Base-by-base conservation (phyloP, 2,888 invertebrate species). In the Polymixis lichenea region DNA sequence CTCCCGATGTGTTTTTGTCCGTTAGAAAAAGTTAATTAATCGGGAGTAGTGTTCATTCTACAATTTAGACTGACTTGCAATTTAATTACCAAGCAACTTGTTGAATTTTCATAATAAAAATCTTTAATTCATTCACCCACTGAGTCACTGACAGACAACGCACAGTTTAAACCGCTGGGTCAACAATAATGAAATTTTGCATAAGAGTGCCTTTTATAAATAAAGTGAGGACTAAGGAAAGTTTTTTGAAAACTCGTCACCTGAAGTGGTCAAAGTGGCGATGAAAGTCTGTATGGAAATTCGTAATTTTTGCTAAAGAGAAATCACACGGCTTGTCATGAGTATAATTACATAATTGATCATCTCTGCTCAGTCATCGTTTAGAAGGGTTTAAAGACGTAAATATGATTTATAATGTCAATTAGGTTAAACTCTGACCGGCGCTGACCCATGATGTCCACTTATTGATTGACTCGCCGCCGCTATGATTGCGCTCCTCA, bases 361-460 rank as follows among this genome's bases (percentile, higher is more conserved):
- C 15, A 49, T 77, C 58, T 67, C 17, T 22, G 25, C 19, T 74
- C 22, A 60, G 55, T 65, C 25, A 56, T 43, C 15, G 46, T 58
- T 61, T 72, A 64, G 77, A 80, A 82, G 79, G 84, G 80, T 73
- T 80, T 72, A 77, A 49, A 75, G 77, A 79, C 81, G 73, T 80
- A 51, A 78, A 85, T 83, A 66, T 81, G 72, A 83, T 76, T 80
- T 86, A 77, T 86, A 82, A 88, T 83, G 88, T 90, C 90, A 92
- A 92, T 90, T 86, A 80, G 83, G 86, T 90, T 91, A 88, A 88
- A 89, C 89, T 86, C 78, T 86, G 91, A 74, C 88, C 87, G 82
- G 78, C 83, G 80, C 83, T 83, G 85, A 86, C 85, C 88, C 80
- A 46, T 76, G 72, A 75, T 68, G 86, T 75, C 9, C 70, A 46